phyloP scores from a whole-genome alignment of 2,797 vertebrate species.

The Fringilla coelebs region DNA sequence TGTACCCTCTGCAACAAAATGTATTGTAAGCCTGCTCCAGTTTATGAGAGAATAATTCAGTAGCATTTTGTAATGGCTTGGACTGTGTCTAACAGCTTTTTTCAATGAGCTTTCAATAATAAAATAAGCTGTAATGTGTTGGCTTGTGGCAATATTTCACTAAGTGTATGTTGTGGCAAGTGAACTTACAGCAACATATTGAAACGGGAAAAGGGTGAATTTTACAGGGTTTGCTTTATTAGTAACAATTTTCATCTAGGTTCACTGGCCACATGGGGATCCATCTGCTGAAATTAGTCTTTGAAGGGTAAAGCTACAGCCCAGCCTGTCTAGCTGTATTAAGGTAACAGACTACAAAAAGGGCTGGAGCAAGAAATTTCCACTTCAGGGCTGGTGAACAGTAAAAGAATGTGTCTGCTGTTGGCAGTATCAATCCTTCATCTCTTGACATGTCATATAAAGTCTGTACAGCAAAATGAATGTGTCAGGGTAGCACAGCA shows the following conservation, averaged over 20 bases:
- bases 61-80: background rate
- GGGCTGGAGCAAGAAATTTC: slow-evolving; percentile 4
- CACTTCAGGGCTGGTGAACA: background rate
- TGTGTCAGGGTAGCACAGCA: background rate
- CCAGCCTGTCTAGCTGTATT: background rate
- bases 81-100: background rate
- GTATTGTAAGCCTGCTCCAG: background rate
- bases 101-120: background rate
- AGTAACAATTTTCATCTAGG: background rate
- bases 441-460: background rate
- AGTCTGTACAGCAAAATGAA: background rate
- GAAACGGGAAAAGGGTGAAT: background rate
- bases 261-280: background rate
- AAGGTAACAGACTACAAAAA: slow-evolving; percentile 9
- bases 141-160: background rate
- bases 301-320: background rate
- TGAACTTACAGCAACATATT: background rate
- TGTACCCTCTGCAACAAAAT: background rate
- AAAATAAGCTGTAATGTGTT: background rate
- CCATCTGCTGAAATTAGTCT: background rate
- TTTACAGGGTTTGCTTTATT: slow-evolving; percentile 13
- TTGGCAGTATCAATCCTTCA: background rate
- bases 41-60: background rate
- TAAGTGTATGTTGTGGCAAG: background rate
- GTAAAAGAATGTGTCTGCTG: background rate